A percentile compares a stretch with the other conserved stretches of the same genome.
Conservation (phyloP, 35 echinoderm and acorn worm genomes). For the Ophioderma brevispina region DNA sequence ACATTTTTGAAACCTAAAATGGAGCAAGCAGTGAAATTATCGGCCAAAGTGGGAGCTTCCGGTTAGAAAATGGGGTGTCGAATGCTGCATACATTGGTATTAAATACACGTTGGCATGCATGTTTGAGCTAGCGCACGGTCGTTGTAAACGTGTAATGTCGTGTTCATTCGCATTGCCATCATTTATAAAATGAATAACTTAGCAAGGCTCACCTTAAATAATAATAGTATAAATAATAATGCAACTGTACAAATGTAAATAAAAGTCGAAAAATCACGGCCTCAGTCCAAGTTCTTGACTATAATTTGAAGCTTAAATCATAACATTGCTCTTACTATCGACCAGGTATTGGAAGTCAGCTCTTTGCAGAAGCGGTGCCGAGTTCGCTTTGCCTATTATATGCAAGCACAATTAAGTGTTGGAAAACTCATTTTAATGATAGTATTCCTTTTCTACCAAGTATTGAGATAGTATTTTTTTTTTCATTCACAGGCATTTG, state of each 20-base stretch:
- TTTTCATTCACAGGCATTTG: no score
- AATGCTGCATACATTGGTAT: neutral
- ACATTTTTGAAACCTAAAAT: neutral
- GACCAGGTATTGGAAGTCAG: neutral
- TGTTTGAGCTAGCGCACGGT: neutral
- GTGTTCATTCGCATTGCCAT: neutral
- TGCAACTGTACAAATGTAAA: no score
- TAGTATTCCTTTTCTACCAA: no score
- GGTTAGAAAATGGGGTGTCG: no score
- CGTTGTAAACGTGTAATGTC: neutral
- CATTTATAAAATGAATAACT: neutral
- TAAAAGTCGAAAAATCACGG: neutral
- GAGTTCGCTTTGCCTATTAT: no score
- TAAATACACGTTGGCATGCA: neutral
- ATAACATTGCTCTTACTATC: neutral
- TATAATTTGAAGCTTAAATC: neutral
- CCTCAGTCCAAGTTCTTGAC: no score
- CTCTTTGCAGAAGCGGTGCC: neutral
- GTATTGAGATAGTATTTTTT: no score
- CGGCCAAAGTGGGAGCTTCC: no score
- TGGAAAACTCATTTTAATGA: no score
- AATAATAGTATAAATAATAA: neutral
- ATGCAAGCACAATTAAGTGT: no score
- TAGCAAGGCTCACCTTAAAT: neutral
- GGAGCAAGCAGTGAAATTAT: neutral